Conservation (phyloP, 2,888 invertebrate species). For the Argyra leucocephala region DNA sequence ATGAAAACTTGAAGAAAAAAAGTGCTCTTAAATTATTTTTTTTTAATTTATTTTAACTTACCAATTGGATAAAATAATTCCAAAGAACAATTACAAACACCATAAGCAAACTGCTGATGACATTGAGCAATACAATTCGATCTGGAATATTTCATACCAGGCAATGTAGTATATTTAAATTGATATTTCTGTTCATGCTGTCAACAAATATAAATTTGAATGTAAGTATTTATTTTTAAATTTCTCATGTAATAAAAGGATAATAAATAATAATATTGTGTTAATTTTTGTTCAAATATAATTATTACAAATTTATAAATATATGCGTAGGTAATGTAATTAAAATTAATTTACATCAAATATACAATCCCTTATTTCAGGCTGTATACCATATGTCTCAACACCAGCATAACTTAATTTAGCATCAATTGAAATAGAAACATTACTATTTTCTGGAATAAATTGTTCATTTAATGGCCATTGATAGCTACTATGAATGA, state of each 20-base stretch:
- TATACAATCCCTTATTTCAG: constrained; percentile 33
- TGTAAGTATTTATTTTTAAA: too few species aligned
- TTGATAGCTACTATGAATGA: constrained; percentile 34
- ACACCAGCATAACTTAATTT: constrained; percentile 33
- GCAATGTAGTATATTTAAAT: constrained; percentile 31
- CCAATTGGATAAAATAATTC: constrained; percentile 41
- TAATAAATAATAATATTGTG: too few species aligned
- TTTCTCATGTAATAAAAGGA: too few species aligned
- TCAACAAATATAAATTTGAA: background rate
- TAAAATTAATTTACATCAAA: constrained; percentile 27
- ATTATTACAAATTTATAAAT: background rate
- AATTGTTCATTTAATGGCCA: constrained; percentile 28
- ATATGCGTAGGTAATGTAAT: background rate
- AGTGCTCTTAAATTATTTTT: too few species aligned
- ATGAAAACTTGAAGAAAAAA: too few species aligned
- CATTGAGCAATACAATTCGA: constrained; percentile 41
- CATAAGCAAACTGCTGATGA: constrained; percentile 37
- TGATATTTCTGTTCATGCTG: constrained; percentile 30
- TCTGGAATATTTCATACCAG: constrained; percentile 37
- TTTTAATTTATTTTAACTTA: too few species aligned
- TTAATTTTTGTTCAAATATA: background rate
- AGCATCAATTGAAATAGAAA: constrained; percentile 34
- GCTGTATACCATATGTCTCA: constrained; percentile 27
- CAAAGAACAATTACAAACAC: constrained; percentile 40
- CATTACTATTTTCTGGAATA: constrained; percentile 32